Conservation (phyloP, 2,888 invertebrate genomes). For the Drosophila buzzatii region DNA sequence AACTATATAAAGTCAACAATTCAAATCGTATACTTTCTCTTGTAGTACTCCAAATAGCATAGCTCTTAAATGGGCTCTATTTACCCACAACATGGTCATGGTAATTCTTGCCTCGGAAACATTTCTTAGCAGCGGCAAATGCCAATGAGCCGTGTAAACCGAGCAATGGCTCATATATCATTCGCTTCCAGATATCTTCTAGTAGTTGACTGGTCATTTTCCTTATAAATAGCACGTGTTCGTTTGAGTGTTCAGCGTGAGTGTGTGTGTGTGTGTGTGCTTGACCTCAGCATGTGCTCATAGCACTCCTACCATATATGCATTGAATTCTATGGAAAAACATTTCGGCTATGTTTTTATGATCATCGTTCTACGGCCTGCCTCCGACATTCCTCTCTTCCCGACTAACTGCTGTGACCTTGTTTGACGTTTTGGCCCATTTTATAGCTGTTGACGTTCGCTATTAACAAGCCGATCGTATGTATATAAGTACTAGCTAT, state of each 20-base stretch:
- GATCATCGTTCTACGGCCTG: constrained; percentile 19
- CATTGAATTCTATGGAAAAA: constrained; percentile 56
- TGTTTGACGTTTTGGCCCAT: constrained; percentile 52
- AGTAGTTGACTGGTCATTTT: constrained; percentile 12
- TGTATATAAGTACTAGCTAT: background rate
- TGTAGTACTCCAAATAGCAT: background rate
- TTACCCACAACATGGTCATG: constrained; percentile 14
- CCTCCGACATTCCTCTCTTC: constrained; percentile 15
- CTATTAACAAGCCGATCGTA: constrained; percentile 52
- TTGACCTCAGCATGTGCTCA: constrained; percentile 9
- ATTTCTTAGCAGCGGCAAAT: constrained; percentile 10
- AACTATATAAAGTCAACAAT: background rate
- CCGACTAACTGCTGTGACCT: constrained; percentile 64
- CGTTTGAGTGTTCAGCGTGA: background rate
- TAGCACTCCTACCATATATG: constrained; percentile 7
- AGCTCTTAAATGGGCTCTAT: background rate
- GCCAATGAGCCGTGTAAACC: constrained; percentile 22
- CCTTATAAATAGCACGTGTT: constrained; percentile 12
- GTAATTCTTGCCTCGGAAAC: background rate
- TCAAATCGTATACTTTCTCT: background rate
- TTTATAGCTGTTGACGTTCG: constrained; percentile 65
- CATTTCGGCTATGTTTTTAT: constrained; percentile 52
- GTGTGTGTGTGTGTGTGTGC: background rate
- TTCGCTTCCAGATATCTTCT: background rate
- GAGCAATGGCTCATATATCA: constrained; percentile 9